These are phyloP conservation scores for Nebria ingens DNA, from an alignment of 1,140 invertebrate genomes.

Conservation along the genomic window DNA sequence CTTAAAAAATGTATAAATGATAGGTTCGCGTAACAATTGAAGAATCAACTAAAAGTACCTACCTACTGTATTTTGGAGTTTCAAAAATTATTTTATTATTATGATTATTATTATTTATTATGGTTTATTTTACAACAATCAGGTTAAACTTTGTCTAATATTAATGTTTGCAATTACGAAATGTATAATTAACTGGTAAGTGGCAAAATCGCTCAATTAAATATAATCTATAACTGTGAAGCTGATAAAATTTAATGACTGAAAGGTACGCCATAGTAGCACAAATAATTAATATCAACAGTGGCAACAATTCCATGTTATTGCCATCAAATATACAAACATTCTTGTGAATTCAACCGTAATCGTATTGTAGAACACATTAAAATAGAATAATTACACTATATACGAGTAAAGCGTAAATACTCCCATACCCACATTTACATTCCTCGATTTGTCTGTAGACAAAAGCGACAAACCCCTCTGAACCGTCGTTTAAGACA, in stretches of 20 bases:
- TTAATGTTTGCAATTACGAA: not conserved
- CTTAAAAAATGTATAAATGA: no score
- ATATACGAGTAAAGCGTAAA: not conserved
- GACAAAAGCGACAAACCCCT: not conserved
- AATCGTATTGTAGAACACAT: not conserved
- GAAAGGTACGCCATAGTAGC: no score
- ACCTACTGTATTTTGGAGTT: no score
- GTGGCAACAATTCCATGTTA: not conserved
- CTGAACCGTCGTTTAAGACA: not conserved
- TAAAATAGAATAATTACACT: not conserved
- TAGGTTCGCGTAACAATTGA: no score
- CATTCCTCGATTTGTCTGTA: not conserved
- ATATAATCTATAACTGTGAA: no score
- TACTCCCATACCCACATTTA: no score
- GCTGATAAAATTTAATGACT: no score
- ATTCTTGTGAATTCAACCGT: not conserved
- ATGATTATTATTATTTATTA: no score
- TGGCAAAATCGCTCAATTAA: not conserved
- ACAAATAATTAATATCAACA: not conserved
- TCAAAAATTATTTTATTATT: no score
- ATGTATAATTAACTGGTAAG: not conserved
- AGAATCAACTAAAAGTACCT: no score
- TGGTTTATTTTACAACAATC: no score
- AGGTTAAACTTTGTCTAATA: no score
- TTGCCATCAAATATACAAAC: not conserved